A percentile compares a stretch with the other conserved stretches of the same genome.
These are phyloP conservation scores for Pelagia noctiluca DNA, from an alignment of 30 jellyfish, hydroid and myxozoan genomes.

Conservation along the genomic window DNA sequence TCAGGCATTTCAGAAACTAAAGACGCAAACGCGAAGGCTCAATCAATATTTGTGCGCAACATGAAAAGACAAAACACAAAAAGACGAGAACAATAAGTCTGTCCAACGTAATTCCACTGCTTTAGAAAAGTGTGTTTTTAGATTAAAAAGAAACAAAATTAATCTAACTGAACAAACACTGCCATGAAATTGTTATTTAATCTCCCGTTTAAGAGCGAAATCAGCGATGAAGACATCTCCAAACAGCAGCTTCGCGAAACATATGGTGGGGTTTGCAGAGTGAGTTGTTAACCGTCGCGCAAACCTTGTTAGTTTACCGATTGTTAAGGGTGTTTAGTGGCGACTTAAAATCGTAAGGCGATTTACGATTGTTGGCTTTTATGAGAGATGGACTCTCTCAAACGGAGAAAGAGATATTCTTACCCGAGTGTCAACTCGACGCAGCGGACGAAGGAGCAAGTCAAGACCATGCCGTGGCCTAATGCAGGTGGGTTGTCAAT, in stretches of 20 bases:
- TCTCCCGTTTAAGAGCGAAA: conserved; percentile 35
- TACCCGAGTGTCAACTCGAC: conserved; percentile 58
- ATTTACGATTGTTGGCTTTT: conserved; percentile 47
- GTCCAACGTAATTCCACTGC: neutral
- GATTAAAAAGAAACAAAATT: neutral
- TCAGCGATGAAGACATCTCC: neutral
- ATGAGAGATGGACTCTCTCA: conserved; percentile 24
- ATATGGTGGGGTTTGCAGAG: conserved; percentile 60
- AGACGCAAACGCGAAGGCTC: neutral
- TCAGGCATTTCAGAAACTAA: no score
- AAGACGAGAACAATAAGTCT: neutral
- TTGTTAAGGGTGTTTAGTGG: conserved; percentile 59
- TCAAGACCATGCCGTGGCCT: conserved; percentile 52
- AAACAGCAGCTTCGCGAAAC: conserved; percentile 41
- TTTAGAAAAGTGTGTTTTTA: neutral
- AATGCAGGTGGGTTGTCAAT: conserved; percentile 35
- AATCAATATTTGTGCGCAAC: conserved; percentile 1
- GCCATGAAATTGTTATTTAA: neutral
- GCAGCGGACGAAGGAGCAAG: conserved; percentile 27
- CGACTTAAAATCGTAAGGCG: conserved; percentile 53
- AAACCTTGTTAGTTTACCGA: conserved; percentile 61
- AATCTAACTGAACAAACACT: neutral
- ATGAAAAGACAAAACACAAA: neutral
- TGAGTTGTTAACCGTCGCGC: conserved; percentile 24
- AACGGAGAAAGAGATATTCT: conserved; percentile 29